phyloP scores from a whole-genome alignment of 2,888 invertebrate species.

The Synanthedon myopaeformis region DNA sequence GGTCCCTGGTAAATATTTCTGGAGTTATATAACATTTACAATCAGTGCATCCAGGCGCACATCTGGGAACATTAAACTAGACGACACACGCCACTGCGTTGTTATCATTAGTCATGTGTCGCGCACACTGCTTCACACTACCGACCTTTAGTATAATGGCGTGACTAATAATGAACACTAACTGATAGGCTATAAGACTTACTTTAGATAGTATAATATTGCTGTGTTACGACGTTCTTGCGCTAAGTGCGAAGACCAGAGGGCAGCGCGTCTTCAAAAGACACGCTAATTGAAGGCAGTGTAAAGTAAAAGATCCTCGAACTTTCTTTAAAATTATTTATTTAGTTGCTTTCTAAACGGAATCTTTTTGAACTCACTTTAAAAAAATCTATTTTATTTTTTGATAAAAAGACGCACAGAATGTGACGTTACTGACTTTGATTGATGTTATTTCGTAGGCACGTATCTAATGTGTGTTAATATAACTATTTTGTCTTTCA shows the following conservation, averaged over 20 bases:
- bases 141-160: conserved; percentile 34
- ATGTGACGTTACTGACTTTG: background rate
- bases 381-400: too few species aligned
- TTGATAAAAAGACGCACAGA: background rate
- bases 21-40: conserved; percentile 47
- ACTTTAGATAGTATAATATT: conserved; percentile 16
- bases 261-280: conserved; percentile 59
- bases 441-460: background rate
- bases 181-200: conserved; percentile 20
- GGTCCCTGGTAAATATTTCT: conserved; percentile 23
- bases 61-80: conserved; percentile 53
- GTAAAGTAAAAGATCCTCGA: conserved; percentile 40
- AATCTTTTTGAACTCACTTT: background rate
- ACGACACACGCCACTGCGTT: conserved; percentile 52
- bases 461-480: background rate
- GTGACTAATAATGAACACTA: conserved; percentile 36
- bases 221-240: conserved; percentile 21
- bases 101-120: conserved; percentile 69
- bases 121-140: conserved; percentile 55
- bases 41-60: conserved; percentile 48
- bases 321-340: conserved; percentile 20
- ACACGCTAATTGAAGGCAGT: conserved; percentile 64
- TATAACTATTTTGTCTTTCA: background rate
- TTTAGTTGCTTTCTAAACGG: background rate
- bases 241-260: conserved; percentile 16